phyloP scores from a whole-genome alignment of 2,113 vertebrate genomes.

The Corvus moneduloides region DNA sequence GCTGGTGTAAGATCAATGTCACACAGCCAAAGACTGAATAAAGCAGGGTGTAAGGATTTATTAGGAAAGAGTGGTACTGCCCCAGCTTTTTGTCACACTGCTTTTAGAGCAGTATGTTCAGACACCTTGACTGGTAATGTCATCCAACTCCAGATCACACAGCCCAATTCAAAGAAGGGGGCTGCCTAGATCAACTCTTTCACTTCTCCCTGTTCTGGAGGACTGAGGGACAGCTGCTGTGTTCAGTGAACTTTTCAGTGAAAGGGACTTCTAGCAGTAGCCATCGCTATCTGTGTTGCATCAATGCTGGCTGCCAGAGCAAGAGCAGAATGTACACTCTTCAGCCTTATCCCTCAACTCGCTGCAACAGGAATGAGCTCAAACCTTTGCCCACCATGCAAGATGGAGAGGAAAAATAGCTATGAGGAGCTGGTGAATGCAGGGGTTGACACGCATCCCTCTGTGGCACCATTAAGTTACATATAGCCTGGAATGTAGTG shows the following conservation, averaged over 20 bases:
- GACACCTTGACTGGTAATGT: background rate
- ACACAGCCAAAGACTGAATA: background rate
- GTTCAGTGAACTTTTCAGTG: background rate
- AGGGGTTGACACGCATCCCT: background rate
- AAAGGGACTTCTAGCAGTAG: background rate
- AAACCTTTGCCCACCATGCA: background rate
- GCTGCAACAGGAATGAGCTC: background rate
- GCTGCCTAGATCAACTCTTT: background rate
- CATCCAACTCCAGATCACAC: background rate
- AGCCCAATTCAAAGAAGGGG: background rate
- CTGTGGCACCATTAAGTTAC: background rate
- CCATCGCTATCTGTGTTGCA: background rate
- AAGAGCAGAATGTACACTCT: accelerated
- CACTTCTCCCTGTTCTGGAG: background rate
- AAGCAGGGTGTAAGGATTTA: background rate
- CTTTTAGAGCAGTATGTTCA: background rate
- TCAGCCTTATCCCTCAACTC: background rate
- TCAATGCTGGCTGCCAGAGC: background rate
- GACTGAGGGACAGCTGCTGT: background rate
- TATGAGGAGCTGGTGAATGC: background rate
- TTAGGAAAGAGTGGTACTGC: background rate
- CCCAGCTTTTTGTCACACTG: accelerated
- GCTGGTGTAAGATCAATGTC: accelerated
- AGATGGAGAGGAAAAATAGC: background rate
- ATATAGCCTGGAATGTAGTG: background rate